Base-by-base conservation (phyloP, 1,140 invertebrate species). In the Dendrolimus kikuchii region DNA sequence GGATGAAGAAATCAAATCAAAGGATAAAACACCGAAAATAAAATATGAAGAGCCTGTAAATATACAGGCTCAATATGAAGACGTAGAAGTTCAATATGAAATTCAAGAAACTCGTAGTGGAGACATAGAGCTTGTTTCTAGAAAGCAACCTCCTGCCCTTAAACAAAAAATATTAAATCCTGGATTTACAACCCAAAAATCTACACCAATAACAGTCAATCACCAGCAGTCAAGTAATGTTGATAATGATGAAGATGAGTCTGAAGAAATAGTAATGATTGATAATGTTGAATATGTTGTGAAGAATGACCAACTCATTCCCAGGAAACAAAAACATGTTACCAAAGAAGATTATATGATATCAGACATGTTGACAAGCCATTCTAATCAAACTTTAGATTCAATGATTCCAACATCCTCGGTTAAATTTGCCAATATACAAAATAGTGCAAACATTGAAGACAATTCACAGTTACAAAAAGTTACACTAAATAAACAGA, bases 271-370 rank as follows among this genome's bases (percentile, higher is more conserved):
- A 51, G 87, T 90, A 7, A 64, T 90, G 36, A 86, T 90, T 55
- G 88, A 90, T 60, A 87, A 90, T 43, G 85, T 86, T 68, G 89
- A 90, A 69, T 89, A 85, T 55, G 76, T 89, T 51, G 54, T 89
- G 42, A 79, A 80, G 64, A 68, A 81, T 59, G 73, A 79, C 57
- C 70, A 79, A 56, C 64, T 82, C 10, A 69, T 81, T 54, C 73
- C 72, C 38, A 82, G 62, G 55, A 71, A 67, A 55, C 57, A 58
- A 37, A 71, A 66, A 44, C 38, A 38, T 45, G 9, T 10, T 39
- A 49, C 41, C 7, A 65, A 64, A 52, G 71, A 76, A 44, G 74
- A 77, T 42, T 73, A 72, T 49, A 81, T 66, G 37, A 57, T 81
- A 38, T 46, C 68, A 38, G 68, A 73, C 50, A 59, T 72, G 9